Evolutionary conservation across 1,140 invertebrate species (phyloP).

Genomic region (honey bee (Apis mellifera)): DNA sequence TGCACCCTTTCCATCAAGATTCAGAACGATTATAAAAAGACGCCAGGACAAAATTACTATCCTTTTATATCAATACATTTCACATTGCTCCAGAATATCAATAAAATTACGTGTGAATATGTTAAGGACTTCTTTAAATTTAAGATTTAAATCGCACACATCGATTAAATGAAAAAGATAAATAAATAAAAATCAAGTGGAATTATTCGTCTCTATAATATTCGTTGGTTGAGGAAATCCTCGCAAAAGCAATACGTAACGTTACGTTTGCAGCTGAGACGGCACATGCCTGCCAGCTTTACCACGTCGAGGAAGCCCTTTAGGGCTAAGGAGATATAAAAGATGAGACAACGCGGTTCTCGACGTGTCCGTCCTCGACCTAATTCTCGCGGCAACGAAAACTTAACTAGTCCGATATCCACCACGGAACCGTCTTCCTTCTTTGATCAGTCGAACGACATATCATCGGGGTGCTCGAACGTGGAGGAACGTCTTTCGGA

Average conservation of each 20-base stretch:
- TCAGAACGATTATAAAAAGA: no score
- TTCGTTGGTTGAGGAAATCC: not conserved
- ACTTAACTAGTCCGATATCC: slow-evolving; percentile 61
- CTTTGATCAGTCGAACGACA: slow-evolving; percentile 64
- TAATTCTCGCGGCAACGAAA: slow-evolving; percentile 68
- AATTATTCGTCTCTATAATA: not conserved
- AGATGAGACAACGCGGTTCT: slow-evolving; percentile 72
- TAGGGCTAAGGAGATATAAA: slow-evolving; percentile 53
- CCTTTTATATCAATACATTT: no score
- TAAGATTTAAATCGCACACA: not conserved
- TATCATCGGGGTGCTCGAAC: slow-evolving; percentile 58
- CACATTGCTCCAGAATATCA: no score
- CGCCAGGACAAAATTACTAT: no score
- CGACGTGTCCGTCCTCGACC: slow-evolving; percentile 67
- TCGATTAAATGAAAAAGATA: not conserved
- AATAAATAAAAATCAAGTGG: not conserved
- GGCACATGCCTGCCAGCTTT: slow-evolving; percentile 31
- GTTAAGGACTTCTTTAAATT: no score
- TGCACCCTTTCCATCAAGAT: no score
- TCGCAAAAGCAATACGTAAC: not conserved
- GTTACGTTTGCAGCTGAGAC: slow-evolving; percentile 4
- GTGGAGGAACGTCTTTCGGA: slow-evolving; percentile 63
- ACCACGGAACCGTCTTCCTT: slow-evolving; percentile 62
- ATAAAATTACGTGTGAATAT: no score
- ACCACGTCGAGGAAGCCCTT: slow-evolving; percentile 45